phyloP scores from a whole-genome alignment of 1,140 invertebrate species.

The Calosoma granatense region DNA sequence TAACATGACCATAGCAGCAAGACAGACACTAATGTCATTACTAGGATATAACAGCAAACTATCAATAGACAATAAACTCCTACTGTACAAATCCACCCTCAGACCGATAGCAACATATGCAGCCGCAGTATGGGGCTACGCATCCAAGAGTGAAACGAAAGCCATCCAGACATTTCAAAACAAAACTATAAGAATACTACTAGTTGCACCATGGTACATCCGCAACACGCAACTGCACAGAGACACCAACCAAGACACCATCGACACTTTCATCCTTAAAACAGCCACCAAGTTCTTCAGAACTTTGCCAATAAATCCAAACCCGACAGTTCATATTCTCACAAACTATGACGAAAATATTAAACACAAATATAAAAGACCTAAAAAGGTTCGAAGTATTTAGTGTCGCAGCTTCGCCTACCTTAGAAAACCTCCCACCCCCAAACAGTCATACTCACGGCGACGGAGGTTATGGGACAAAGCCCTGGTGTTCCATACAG shows the following conservation, averaged over 20 bases:
- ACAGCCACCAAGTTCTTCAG: not conserved
- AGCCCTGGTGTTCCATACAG: not conserved
- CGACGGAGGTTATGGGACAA: not conserved
- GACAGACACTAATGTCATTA: not conserved
- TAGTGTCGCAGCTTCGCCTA: not conserved
- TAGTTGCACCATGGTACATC: slow-evolving; percentile 15
- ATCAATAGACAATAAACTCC: slow-evolving; percentile 11
- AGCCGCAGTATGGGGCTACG: slow-evolving; percentile 14
- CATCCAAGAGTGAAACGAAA: slow-evolving; percentile 10
- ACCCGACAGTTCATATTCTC: not conserved
- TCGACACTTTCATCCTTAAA: not conserved
- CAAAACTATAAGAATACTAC: slow-evolving; percentile 14
- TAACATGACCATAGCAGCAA: not conserved
- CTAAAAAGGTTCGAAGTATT: not conserved
- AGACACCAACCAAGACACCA: slow-evolving; percentile 7
- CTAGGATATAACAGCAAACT: slow-evolving; percentile 4
- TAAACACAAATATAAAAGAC: not conserved
- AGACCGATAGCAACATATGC: slow-evolving; percentile 15
- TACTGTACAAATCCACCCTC: slow-evolving; percentile 14
- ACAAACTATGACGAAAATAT: not conserved
- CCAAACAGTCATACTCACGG: not conserved
- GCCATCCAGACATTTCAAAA: slow-evolving; percentile 17
- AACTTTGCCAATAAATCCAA: not conserved
- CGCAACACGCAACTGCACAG: slow-evolving; percentile 11
- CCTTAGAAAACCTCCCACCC: not conserved